Evolutionary conservation across 2,888 invertebrate species (phyloP).

Genomic region (Leptinotarsa tumamoca): DNA sequence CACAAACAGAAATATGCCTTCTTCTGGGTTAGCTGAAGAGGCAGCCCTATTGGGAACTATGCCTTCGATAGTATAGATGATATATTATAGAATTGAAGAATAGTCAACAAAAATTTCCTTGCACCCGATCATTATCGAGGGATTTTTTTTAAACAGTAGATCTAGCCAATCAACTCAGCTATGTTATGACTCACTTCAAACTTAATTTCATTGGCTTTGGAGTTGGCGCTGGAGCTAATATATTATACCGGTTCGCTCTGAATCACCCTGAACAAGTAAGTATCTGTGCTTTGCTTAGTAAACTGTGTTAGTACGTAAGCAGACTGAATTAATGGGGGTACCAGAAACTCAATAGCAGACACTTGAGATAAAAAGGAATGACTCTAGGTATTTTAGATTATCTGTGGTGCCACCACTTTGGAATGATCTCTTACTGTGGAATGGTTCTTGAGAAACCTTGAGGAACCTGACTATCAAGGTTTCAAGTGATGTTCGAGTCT

Average conservation of each 20-base stretch:
- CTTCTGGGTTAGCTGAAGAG: conserved; percentile 82
- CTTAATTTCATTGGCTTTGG: conserved; percentile 96
- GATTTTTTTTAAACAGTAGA: conserved; percentile 80
- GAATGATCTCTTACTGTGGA: conserved; percentile 64
- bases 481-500: no score
- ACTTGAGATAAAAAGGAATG: conserved; percentile 88
- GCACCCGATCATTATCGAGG: conserved; percentile 75
- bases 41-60: conserved; percentile 87
- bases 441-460: no score
- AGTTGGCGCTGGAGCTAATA: conserved; percentile 96
- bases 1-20: conserved; percentile 74
- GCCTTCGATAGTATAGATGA: conserved; percentile 92
- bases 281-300: conserved; percentile 91
- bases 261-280: conserved; percentile 81
- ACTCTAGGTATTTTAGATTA: conserved; percentile 93
- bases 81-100: conserved; percentile 83
- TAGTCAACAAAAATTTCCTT: conserved; percentile 87
- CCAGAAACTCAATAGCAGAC: conserved; percentile 92
- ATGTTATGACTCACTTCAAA: conserved; percentile 90
- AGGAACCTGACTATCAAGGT: no score
- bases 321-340: conserved; percentile 99
- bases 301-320: conserved; percentile 93
- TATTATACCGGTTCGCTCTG: conserved; percentile 91
- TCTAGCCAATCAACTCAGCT: conserved; percentile 88
- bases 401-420: conserved; percentile 99